Evolutionary conservation across 2,113 vertebrate species (phyloP).

Genomic region (Bufo bufo): DNA sequence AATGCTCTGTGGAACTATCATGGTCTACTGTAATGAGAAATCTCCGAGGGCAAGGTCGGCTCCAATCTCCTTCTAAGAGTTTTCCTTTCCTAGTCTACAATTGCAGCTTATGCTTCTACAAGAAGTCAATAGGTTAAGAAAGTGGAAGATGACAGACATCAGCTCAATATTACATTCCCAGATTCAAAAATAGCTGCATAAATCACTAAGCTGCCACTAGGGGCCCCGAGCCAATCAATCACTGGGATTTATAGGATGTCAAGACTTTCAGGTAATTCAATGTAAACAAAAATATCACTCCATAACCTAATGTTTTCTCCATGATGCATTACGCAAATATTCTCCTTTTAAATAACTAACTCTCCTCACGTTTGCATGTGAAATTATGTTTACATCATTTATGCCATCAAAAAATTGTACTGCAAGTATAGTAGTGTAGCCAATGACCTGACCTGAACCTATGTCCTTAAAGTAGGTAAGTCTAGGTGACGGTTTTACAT

Average conservation of each 20-base stretch:
- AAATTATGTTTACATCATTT: neutral
- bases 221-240: neutral
- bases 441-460: too few species aligned
- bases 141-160: neutral
- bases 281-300: neutral
- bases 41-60: neutral
- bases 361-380: neutral
- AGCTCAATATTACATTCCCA: neutral
- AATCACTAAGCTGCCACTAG: constrained; percentile 14
- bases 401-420: neutral
- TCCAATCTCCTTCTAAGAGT: neutral
- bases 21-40: neutral
- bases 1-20: neutral
- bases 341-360: neutral
- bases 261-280: neutral
- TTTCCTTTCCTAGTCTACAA: neutral
- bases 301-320: neutral
- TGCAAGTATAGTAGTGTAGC: too few species aligned
- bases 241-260: neutral
- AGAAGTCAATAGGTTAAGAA: neutral
- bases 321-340: neutral
- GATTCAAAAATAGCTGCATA: neutral
- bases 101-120: neutral
- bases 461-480: too few species aligned
- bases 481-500: too few species aligned